Conservation (phyloP, 53 echinoderm and acorn worm species). For the Patiria pectinifera region DNA sequence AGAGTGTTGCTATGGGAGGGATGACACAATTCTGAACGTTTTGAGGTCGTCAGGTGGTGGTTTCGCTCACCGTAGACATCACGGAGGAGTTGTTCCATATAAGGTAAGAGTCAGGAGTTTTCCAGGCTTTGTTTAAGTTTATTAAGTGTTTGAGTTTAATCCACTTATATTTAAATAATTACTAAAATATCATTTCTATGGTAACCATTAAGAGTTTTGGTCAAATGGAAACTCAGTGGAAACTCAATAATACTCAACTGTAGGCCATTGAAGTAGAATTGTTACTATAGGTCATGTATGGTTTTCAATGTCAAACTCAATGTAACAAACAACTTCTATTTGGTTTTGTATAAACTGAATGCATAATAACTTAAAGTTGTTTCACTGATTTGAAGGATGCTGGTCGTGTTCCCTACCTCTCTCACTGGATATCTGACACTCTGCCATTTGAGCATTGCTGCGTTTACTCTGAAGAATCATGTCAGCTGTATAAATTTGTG, state of each 20-base stretch:
- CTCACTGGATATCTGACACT: constrained; percentile 66
- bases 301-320: too few relatives aligned
- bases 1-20: constrained; percentile 78
- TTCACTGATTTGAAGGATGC: not conserved
- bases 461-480: not conserved
- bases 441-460: constrained; percentile 75
- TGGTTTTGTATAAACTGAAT: not conserved
- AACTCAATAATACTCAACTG: too few relatives aligned
- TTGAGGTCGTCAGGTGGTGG: constrained; percentile 48
- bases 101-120: not conserved
- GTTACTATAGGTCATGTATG: too few relatives aligned
- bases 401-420: constrained; percentile 72
- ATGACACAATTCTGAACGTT: constrained; percentile 57
- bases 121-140: too few relatives aligned
- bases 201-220: too few relatives aligned
- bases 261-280: too few relatives aligned
- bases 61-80: constrained; percentile 69
- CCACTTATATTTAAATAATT: too few relatives aligned
- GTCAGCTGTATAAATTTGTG: not conserved
- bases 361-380: too few relatives aligned
- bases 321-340: too few relatives aligned
- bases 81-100: constrained; percentile 55
- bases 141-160: not conserved
- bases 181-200: too few relatives aligned
- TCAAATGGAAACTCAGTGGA: too few relatives aligned